These are phyloP conservation scores for Cephalopachus bancanus DNA, from an alignment of 2,797 vertebrate genomes.

Conservation along the genomic window DNA sequence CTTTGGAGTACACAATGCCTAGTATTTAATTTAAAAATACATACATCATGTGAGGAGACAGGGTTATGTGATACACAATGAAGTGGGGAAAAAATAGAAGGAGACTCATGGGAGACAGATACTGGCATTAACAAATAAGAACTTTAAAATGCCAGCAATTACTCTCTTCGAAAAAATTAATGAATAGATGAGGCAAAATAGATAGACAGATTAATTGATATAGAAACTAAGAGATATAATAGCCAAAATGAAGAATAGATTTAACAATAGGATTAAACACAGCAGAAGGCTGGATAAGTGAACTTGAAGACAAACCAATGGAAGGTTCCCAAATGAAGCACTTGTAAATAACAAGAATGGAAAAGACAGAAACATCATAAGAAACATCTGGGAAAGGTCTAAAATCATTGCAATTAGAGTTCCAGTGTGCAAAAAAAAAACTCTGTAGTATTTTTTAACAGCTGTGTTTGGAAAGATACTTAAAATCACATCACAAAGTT, in stretches of 20 bases:
- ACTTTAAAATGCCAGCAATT: neutral
- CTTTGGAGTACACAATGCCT: accelerated
- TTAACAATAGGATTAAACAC: neutral
- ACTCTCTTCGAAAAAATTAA: neutral
- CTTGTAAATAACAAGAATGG: too few relatives aligned
- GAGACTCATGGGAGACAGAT: neutral
- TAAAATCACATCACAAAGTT: neutral
- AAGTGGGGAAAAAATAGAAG: neutral
- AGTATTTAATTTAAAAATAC: neutral
- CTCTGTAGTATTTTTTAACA: neutral
- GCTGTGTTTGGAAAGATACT: neutral
- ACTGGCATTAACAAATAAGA: neutral
- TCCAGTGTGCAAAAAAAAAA: neutral
- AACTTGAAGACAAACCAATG: neutral
- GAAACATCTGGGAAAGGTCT: neutral
- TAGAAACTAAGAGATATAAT: neutral
- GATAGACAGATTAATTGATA: neutral
- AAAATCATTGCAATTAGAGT: neutral
- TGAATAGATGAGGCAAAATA: neutral
- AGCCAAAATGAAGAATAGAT: neutral
- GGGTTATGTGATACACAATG: neutral
- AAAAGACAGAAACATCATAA: accelerated
- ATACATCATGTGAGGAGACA: neutral
- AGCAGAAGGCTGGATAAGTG: neutral
- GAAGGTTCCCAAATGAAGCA: too few relatives aligned